phyloP scores from a whole-genome alignment of 2,888 invertebrate species.

The Omphaloscelis lunosa region DNA sequence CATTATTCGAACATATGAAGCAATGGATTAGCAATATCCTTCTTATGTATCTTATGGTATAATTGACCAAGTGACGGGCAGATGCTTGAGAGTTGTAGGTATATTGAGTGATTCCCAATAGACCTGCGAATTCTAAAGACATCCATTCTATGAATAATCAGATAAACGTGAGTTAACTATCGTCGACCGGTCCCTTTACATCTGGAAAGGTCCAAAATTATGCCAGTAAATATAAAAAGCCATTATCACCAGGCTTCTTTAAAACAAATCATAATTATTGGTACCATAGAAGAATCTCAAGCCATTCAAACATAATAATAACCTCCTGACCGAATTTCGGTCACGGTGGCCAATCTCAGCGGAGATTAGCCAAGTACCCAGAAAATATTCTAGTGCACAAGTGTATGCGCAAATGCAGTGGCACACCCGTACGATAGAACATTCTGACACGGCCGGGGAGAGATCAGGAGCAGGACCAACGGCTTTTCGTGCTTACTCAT shows the following conservation, averaged over 20 bases:
- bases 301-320: background rate
- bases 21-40: background rate
- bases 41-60: background rate
- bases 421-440: background rate
- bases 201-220: background rate
- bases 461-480: too few relatives aligned
- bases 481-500: background rate
- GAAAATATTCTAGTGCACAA: background rate
- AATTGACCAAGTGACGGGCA: background rate
- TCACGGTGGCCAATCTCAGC: background rate
- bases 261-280: background rate
- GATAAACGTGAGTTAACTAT: background rate
- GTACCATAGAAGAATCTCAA: background rate
- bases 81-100: background rate
- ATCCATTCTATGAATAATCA: background rate
- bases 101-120: background rate
- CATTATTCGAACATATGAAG: too few relatives aligned
- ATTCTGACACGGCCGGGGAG: background rate
- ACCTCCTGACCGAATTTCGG: background rate
- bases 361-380: background rate
- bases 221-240: background rate
- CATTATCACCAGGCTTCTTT: background rate
- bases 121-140: background rate
- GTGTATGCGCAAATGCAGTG: background rate
- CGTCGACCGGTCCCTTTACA: background rate